Conservation (phyloP, 2,113 vertebrate genomes). For the rabbit (Oryctolagus cuniculus) region DNA sequence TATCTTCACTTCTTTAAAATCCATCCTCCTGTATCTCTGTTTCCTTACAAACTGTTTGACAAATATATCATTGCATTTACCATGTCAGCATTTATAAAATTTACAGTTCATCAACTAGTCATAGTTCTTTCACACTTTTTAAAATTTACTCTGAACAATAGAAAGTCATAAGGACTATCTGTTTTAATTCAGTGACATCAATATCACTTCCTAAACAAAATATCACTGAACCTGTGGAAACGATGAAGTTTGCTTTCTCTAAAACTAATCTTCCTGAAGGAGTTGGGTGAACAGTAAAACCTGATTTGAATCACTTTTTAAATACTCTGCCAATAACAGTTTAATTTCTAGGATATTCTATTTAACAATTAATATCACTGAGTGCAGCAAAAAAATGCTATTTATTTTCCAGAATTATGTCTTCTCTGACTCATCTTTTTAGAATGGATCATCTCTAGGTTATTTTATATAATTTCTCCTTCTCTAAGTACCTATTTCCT, state of each 20-base stretch:
- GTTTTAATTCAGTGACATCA: background rate
- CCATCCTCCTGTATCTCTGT: background rate
- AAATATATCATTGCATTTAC: background rate
- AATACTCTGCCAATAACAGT: background rate
- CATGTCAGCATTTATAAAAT: background rate
- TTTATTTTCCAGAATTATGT: background rate
- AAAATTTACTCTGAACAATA: constrained; percentile 12
- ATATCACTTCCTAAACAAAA: background rate
- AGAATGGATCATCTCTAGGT: background rate
- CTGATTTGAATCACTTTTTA: background rate
- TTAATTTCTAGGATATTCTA: background rate
- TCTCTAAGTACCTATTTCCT: background rate
- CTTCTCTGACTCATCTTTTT: background rate
- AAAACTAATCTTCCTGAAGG: background rate
- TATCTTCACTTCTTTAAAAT: background rate
- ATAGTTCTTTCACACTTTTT: constrained; percentile 3
- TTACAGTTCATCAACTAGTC: background rate
- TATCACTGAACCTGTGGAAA: background rate
- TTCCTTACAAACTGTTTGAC: background rate
- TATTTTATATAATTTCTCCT: background rate
- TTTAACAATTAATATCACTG: background rate
- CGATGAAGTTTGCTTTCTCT: background rate
- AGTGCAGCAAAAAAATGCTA: background rate
- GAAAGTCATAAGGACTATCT: background rate
- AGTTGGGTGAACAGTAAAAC: background rate